Evolutionary conservation across 2,888 invertebrate genomes (phyloP), one percentile per base, ranked within the genome.

Genomic region (Adineta ricciae): DNA sequence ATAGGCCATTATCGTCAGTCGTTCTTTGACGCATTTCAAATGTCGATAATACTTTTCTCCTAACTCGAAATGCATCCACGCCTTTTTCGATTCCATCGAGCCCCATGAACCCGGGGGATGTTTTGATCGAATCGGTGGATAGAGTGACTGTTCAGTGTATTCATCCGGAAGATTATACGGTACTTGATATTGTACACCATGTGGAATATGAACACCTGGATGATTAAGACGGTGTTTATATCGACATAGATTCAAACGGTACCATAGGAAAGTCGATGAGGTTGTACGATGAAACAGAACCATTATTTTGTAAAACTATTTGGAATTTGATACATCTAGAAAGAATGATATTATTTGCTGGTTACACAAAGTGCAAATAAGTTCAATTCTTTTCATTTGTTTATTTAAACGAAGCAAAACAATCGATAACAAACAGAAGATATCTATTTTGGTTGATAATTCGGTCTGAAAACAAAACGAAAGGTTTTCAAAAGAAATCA

Each of bases 11-110:
- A 85, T 83, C 1, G 72, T 84, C 16, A 85, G 41, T 16, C 85
- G 56, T 73, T 85, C 85, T 82, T 85, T 83, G 16, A 85, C 83
- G 21, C 83, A 83, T 84, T 84, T 85, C 5, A 85, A 78, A n/a
- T 73, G 41, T 24, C 41, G 50, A 49, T 54, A 85, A 78, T 78
- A 24, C 82, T 85, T 85, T 73, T 85, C 83, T 16, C 85, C 85
- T 52, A 73, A 83, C 32, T 85, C 85, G 36, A 32, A 84, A 38
- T 85, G 83, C 41, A 82, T 46, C 85, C 85, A 85, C 19, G 85
- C 83, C 56, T 73, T 49, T 54, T 83, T 84, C 5, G 83, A 27
- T 24, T 85, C 85, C 78, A 78, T 78, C 16, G 78, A n/a, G 41
- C 78, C 78, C 78, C 78, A 78, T 36, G 78, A 78, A 41, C 78